Percentiles rank a stretch among this genome's conserved stretches.
These are phyloP conservation scores for Acanthacorydalis orientalis DNA, from an alignment of 2,888 invertebrate species.

Conservation along the genomic window DNA sequence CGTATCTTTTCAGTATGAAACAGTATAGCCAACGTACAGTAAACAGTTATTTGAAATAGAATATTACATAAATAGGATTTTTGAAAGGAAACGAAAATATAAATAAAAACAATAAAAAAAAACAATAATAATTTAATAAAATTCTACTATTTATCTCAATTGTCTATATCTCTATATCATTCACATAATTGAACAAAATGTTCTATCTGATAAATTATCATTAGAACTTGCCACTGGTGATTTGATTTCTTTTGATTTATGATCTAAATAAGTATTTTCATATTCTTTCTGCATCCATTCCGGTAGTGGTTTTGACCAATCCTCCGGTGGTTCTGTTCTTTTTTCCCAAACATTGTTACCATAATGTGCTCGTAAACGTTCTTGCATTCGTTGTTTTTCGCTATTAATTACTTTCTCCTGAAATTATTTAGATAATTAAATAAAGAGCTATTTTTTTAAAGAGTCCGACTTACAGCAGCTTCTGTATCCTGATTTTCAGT, in stretches of 20 bases:
- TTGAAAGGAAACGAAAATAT: no score
- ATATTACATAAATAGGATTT: no score
- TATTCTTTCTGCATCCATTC: slow-evolving; percentile 53
- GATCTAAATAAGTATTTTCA: slow-evolving; percentile 44
- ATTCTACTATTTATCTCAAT: no score
- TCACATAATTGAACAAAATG: slow-evolving; percentile 18
- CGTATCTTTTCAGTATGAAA: no score
- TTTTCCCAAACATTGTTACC: slow-evolving; percentile 67
- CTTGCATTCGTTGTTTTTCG: slow-evolving; percentile 45
- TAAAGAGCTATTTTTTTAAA: slow-evolving; percentile 4
- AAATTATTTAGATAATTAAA: slow-evolving; percentile 3
- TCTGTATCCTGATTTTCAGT: slow-evolving; percentile 37
- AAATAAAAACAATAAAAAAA: no score
- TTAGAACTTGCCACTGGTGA: slow-evolving; percentile 19
- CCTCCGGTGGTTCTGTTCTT: slow-evolving; percentile 53
- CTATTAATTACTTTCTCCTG: slow-evolving; percentile 50
- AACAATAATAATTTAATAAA: no score
- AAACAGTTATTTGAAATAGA: no score
- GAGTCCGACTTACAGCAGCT: slow-evolving; percentile 42
- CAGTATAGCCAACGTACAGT: no score
- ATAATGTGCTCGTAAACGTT: slow-evolving; percentile 48
- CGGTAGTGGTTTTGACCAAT: slow-evolving; percentile 71
- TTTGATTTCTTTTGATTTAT: slow-evolving; percentile 44
- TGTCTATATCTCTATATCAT: not conserved
- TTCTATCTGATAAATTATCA: slow-evolving; percentile 10